A percentile compares a stretch with the other conserved stretches of the same genome.
These are phyloP conservation scores for Epizoanthus stellaris DNA, from an alignment of 92 coral and sea anemone genomes.

Conservation along the genomic window DNA sequence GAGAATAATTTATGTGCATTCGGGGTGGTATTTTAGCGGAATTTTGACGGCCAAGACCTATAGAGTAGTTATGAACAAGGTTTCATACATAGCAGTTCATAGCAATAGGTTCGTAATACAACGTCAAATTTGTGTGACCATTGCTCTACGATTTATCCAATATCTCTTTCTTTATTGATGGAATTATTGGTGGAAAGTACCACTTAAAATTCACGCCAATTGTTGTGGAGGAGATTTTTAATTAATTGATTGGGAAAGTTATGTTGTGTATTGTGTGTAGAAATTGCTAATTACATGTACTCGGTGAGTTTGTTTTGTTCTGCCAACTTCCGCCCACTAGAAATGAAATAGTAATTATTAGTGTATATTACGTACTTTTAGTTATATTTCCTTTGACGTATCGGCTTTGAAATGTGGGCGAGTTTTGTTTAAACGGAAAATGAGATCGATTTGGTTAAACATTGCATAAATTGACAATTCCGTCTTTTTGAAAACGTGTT, in stretches of 20 bases:
- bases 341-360: conserved; percentile 38
- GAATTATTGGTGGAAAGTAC: background rate
- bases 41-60: background rate
- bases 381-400: conserved; percentile 24
- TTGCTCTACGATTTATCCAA: background rate
- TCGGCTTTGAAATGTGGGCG: conserved; percentile 28
- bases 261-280: conserved; percentile 64
- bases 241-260: conserved; percentile 81
- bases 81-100: background rate
- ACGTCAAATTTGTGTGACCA: background rate
- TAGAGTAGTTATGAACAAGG: background rate
- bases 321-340: conserved; percentile 77
- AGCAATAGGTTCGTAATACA: background rate
- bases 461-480: conserved; percentile 39
- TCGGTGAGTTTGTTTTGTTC: conserved; percentile 67
- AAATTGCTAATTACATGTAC: conserved; percentile 71
- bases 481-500: conserved; percentile 11
- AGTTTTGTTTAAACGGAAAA: conserved; percentile 43
- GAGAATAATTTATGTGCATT: background rate
- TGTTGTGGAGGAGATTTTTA: conserved; percentile 19
- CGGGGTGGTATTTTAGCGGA: background rate
- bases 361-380: background rate
- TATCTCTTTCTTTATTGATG: background rate
- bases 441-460: conserved; percentile 38
- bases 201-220: background rate